These are phyloP conservation scores for Aphidius colemani DNA, from an alignment of 2,888 invertebrate genomes.

Conservation along the genomic window DNA sequence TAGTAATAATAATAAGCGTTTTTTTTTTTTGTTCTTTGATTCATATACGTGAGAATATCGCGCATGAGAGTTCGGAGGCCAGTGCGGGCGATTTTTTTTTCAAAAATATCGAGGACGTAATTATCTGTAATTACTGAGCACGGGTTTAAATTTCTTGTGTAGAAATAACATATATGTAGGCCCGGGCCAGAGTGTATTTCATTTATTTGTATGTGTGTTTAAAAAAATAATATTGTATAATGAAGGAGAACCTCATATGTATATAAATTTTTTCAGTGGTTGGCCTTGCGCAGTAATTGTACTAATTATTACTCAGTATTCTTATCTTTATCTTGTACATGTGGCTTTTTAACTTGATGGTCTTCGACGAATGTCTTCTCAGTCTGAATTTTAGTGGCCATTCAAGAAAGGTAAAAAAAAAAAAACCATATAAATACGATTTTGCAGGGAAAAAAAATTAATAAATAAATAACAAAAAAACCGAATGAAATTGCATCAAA, in stretches of 20 bases:
- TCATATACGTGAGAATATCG: slow-evolving; percentile 32
- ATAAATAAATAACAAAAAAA: slow-evolving; percentile 20
- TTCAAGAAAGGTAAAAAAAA: slow-evolving; percentile 26
- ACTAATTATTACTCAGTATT: slow-evolving; percentile 55
- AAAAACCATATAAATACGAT: slow-evolving; percentile 8
- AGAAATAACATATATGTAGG: slow-evolving; percentile 28
- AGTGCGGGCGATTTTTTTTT: slow-evolving; percentile 44
- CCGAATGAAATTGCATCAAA: slow-evolving; percentile 15
- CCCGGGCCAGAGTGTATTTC: slow-evolving; percentile 29
- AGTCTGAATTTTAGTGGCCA: slow-evolving; percentile 41
- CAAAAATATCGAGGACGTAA: slow-evolving; percentile 59
- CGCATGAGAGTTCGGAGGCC: slow-evolving; percentile 33
- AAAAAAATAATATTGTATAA: slow-evolving; percentile 1
- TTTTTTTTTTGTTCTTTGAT: no score
- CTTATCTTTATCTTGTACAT: slow-evolving; percentile 14
- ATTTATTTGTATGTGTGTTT: no score
- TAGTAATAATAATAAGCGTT: no score
- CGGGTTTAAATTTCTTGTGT: slow-evolving; percentile 50
- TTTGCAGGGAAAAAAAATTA: slow-evolving; percentile 8
- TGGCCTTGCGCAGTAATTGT: slow-evolving; percentile 59
- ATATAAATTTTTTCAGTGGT: slow-evolving; percentile 50
- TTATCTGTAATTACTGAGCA: slow-evolving; percentile 57
- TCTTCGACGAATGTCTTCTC: slow-evolving; percentile 30
- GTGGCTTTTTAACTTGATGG: slow-evolving; percentile 25
- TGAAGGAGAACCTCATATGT: slow-evolving; percentile 44